phyloP scores from a whole-genome alignment of 2,797 vertebrate genomes.

The Oceanodroma leucorhoa region DNA sequence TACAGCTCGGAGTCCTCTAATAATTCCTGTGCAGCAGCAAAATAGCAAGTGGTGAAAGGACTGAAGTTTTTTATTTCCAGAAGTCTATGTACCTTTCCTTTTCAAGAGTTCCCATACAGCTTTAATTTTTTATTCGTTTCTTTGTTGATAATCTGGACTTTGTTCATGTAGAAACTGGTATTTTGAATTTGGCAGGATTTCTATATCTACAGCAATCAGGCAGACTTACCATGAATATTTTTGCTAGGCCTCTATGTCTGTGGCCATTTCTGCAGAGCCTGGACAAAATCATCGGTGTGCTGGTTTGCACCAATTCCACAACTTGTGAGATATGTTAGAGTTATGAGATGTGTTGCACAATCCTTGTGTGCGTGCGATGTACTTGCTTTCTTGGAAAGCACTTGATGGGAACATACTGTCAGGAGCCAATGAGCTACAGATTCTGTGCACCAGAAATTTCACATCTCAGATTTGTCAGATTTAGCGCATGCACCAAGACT shows the following conservation, averaged over 20 bases:
- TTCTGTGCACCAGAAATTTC: not conserved
- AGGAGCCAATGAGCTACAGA: not conserved
- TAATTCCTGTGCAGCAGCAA: not conserved
- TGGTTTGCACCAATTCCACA: not conserved
- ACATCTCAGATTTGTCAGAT: not conserved
- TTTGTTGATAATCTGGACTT: not conserved
- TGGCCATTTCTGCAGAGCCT: not conserved
- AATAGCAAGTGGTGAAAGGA: not conserved
- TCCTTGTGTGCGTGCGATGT: accelerated
- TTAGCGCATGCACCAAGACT: not conserved
- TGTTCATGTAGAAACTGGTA: not conserved
- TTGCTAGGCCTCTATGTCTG: not conserved
- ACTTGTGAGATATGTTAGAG: too few relatives aligned
- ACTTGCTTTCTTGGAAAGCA: not conserved
- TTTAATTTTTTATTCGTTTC: not conserved
- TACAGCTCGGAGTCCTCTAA: not conserved
- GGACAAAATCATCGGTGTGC: not conserved
- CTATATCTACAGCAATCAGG: not conserved
- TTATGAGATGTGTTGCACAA: too few relatives aligned
- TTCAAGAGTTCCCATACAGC: not conserved
- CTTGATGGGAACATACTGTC: not conserved
- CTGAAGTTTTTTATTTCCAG: not conserved
- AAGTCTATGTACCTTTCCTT: not conserved
- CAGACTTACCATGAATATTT: not conserved
- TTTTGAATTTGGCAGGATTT: not conserved